phyloP scores from a whole-genome alignment of 2,113 vertebrate species.

The Macquaria ambigua region DNA sequence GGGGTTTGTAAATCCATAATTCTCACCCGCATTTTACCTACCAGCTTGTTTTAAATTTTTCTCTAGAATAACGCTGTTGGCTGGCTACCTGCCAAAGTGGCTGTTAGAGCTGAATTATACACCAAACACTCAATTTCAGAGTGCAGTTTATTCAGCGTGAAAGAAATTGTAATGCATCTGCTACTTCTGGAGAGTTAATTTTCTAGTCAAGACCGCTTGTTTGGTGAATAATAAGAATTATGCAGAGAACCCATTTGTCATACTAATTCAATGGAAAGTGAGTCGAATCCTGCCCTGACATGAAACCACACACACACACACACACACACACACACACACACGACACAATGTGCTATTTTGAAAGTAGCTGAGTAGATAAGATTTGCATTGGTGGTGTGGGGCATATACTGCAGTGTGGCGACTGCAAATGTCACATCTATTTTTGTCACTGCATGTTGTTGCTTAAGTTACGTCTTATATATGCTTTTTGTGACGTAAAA shows the following conservation, averaged over 20 bases:
- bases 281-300: constrained; percentile 12
- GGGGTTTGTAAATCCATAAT: constrained; percentile 7
- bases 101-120: neutral
- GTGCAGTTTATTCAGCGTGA: neutral
- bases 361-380: constrained; percentile 47
- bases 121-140: neutral
- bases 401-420: neutral
- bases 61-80: neutral
- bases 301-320: constrained; percentile 25
- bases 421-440: constrained; percentile 49
- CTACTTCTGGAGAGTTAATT: neutral
- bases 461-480: neutral
- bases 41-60: constrained; percentile 4
- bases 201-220: neutral
- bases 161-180: neutral
- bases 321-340: constrained; percentile 24
- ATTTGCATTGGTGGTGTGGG: constrained; percentile 31
- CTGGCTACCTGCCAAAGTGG: neutral
- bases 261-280: constrained; percentile 23
- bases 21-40: constrained; percentile 6
- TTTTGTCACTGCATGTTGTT: constrained; percentile 24
- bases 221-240: neutral
- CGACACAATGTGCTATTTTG: constrained; percentile 52
- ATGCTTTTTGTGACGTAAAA: neutral
- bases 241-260: neutral